Evolutionary conservation across 2,113 vertebrate genomes (phyloP), one percentile per base, ranked within the genome.

Genomic region (Urocitellus parryii): DNA sequence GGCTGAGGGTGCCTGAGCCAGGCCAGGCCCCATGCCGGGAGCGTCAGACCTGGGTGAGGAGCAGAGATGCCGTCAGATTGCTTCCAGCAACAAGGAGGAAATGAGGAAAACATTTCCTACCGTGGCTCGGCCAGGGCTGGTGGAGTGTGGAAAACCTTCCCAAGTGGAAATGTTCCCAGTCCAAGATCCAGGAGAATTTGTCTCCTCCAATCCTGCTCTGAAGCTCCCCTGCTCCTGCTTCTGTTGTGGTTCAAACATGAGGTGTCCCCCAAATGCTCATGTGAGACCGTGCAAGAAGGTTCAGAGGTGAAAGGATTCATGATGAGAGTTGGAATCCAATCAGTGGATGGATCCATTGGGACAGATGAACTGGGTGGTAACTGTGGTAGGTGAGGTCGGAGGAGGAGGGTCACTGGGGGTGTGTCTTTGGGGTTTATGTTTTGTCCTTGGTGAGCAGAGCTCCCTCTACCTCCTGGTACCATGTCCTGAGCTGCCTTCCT

Each of bases 151-250:
- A 34, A 53, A 65, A n/a, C n/a, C 76, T 29, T 13, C 32, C 4
- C 27, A 83, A 56, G 6, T 22, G 17, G 24, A 39, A 42, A 79
- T 48, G 4, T 17, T 32, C 63, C 27, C 12, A 42, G 42, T 20
- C n/a, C 11, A 25, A n/a, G 56, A 8, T 58, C 56, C 56, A 22
- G 56, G 80, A 12, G 34, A 48, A 13, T 56, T n/a, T 16, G 58
- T 29, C 34, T 34, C 63, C 68, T 53, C 61, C 8, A 5, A n/a
- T 45, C 61, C 45, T 58, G 14, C 29, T n/a, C 25, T 24, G 3
- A 61, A 1, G n/a, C 27, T 51, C 0, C 0, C n/a, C 11, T 1
- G 0, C 9, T 3, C 16, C 11, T 2, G 39, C 76, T 81, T 51
- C 88, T 39, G 7, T 56, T 56, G 18, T 56, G 56, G 56, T 18